A percentile compares a stretch with the other conserved stretches of the same genome.
phyloP scores from a whole-genome alignment of 2,113 vertebrate genomes.

The Phrynocephalus versicolor region DNA sequence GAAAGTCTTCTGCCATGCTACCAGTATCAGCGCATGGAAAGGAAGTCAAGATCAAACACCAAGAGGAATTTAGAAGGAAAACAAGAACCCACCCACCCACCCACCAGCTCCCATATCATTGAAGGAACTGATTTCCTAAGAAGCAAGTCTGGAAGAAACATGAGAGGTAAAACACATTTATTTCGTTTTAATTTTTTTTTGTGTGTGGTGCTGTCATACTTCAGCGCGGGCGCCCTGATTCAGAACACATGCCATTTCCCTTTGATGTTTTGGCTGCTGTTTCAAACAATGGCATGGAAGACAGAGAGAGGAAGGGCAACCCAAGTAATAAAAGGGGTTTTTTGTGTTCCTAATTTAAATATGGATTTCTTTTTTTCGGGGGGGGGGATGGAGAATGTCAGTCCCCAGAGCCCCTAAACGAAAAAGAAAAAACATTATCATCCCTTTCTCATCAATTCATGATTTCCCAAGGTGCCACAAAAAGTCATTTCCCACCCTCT shows the following conservation, averaged over 20 bases:
- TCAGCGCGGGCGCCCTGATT: constrained; percentile 80
- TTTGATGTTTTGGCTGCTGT: constrained; percentile 77
- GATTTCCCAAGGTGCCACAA: constrained; percentile 26
- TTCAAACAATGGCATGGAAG: constrained; percentile 74
- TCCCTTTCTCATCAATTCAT: constrained; percentile 56
- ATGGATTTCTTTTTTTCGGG: constrained; percentile 54
- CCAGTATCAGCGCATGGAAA: constrained; percentile 62
- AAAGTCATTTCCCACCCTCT: constrained; percentile 3
- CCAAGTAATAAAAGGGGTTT: constrained; percentile 72
- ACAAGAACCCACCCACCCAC: not conserved
- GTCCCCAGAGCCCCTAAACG: constrained; percentile 52
- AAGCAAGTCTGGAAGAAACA: constrained; percentile 66
- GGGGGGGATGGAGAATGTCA: constrained; percentile 40
- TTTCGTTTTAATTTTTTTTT: constrained; percentile 82
- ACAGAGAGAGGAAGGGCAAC: constrained; percentile 75
- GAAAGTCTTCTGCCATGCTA: constrained; percentile 62
- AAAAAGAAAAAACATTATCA: constrained; percentile 60
- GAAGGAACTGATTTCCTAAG: constrained; percentile 57
- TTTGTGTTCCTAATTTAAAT: constrained; percentile 76
- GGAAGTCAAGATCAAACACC: constrained; percentile 61
- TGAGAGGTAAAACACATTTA: constrained; percentile 79
- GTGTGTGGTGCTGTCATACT: constrained; percentile 79
- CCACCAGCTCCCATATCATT: constrained; percentile 26
- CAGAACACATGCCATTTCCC: constrained; percentile 77
- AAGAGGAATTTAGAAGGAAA: constrained; percentile 53